phyloP scores from a whole-genome alignment of 1,140 invertebrate genomes.

The Leptoteleia sp. region DNA sequence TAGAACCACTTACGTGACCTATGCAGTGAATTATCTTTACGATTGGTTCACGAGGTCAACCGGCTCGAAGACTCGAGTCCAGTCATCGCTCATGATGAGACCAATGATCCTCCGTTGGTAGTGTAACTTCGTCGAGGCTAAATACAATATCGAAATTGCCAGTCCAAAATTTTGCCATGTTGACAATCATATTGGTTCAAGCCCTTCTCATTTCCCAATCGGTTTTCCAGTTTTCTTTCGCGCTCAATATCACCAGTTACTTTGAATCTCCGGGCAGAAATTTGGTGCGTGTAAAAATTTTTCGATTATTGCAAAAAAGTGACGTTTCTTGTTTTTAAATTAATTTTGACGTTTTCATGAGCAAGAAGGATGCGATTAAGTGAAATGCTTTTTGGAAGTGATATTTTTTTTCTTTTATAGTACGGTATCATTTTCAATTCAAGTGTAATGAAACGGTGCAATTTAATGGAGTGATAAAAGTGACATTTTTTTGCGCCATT shows the following conservation, averaged over 20 bases:
- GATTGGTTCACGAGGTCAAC: constrained; percentile 64
- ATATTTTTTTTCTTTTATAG: too few relatives aligned
- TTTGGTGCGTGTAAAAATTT: constrained; percentile 44
- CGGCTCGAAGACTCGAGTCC: constrained; percentile 46
- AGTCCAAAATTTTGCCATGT: constrained; percentile 27
- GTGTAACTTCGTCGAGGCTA: constrained; percentile 19
- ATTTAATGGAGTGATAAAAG: too few relatives aligned
- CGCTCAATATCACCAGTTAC: constrained; percentile 53
- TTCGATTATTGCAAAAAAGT: too few relatives aligned
- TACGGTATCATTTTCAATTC: too few relatives aligned
- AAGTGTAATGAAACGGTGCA: too few relatives aligned
- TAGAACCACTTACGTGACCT: constrained; percentile 56
- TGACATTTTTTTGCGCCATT: too few relatives aligned
- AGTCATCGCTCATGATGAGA: constrained; percentile 48
- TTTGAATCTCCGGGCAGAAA: constrained; percentile 63
- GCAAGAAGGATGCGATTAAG: too few relatives aligned
- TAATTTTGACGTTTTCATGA: too few relatives aligned
- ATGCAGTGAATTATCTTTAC: constrained; percentile 56
- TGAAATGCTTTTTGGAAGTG: too few relatives aligned
- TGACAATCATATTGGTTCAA: not conserved
- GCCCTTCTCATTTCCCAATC: not conserved
- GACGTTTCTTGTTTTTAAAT: too few relatives aligned
- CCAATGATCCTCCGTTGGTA: constrained; percentile 49
- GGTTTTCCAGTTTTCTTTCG: not conserved
- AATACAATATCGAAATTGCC: not conserved